These are phyloP conservation scores for Chrysolina oricalcia DNA, from an alignment of 2,888 invertebrate genomes.

Conservation along the genomic window DNA sequence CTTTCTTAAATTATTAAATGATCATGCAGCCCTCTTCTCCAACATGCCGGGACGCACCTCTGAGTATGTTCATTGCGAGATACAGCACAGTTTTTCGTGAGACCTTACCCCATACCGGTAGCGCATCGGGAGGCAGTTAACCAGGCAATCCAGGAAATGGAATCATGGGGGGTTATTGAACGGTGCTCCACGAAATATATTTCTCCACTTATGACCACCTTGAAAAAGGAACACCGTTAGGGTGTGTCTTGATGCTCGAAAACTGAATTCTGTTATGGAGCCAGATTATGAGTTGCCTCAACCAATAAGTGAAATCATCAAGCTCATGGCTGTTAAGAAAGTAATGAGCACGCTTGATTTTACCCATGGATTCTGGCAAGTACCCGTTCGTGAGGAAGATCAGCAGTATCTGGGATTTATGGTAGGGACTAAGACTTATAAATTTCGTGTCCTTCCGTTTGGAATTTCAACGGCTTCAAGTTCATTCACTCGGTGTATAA, in stretches of 20 bases:
- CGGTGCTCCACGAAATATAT: not conserved
- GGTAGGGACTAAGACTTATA: not conserved
- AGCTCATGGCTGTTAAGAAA: not conserved
- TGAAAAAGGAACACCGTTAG: not conserved
- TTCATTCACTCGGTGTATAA: not conserved
- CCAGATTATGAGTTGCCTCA: not conserved
- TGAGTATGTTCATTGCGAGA: not conserved
- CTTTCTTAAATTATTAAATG: not conserved
- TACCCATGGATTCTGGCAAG: not conserved
- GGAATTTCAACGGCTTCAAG: not conserved
- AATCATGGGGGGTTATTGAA: slow-evolving; percentile 2
- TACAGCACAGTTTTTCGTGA: not conserved
- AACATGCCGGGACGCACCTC: not conserved
- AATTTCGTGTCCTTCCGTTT: not conserved
- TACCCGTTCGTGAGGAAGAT: not conserved
- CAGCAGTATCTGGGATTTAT: not conserved
- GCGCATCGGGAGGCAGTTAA: not conserved
- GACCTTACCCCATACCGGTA: not conserved
- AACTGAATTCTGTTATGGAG: not conserved
- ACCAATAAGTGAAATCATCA: not conserved
- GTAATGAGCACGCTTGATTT: not conserved
- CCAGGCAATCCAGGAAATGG: not conserved
- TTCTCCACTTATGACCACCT: no score
- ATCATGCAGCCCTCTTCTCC: not conserved
- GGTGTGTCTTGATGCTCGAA: not conserved